Percentiles rank a stretch among this genome's conserved stretches.
Evolutionary conservation across 2,113 vertebrate genomes (phyloP).

Genomic region (Macrotis lagotis): DNA sequence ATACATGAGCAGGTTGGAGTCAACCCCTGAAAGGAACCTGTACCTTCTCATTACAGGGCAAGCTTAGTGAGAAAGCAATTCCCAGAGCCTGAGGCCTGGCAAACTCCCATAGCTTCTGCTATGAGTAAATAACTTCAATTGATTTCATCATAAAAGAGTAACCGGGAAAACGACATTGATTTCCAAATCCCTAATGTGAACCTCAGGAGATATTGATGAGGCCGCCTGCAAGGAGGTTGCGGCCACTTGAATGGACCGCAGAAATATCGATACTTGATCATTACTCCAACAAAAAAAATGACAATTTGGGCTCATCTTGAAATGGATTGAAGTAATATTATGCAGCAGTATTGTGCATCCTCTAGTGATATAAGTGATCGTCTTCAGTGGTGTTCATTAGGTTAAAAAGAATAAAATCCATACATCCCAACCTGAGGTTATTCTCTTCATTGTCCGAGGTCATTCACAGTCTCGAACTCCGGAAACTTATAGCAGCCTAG

Average conservation of each 20-base stretch:
- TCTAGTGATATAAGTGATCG: conserved; percentile 77
- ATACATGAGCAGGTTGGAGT: conserved; percentile 84
- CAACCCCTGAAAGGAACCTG: conserved; percentile 82
- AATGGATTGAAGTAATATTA: conserved; percentile 81
- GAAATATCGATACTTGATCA: conserved; percentile 88
- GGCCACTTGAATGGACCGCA: conserved; percentile 84
- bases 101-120: conserved; percentile 87
- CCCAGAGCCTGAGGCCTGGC: conserved; percentile 80
- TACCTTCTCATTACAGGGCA: conserved; percentile 86
- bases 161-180: conserved; percentile 88
- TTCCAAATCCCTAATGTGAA: conserved; percentile 88
- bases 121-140: conserved; percentile 90
- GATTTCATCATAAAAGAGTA: conserved; percentile 92
- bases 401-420: conserved; percentile 82
- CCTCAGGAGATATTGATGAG: conserved; percentile 86
- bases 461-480: conserved; percentile 58
- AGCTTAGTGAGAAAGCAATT: conserved; percentile 83
- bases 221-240: conserved; percentile 79
- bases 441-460: conserved; percentile 76
- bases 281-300: conserved; percentile 84
- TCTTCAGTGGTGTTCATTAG: conserved; percentile 71
- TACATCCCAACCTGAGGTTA: conserved; percentile 74
- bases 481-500: conserved; percentile 60
- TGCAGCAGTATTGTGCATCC: conserved; percentile 76
- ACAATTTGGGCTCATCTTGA: conserved; percentile 84